These are phyloP conservation scores for Tupiocoris notatus DNA, from an alignment of 2,888 invertebrate genomes.

Conservation along the genomic window DNA sequence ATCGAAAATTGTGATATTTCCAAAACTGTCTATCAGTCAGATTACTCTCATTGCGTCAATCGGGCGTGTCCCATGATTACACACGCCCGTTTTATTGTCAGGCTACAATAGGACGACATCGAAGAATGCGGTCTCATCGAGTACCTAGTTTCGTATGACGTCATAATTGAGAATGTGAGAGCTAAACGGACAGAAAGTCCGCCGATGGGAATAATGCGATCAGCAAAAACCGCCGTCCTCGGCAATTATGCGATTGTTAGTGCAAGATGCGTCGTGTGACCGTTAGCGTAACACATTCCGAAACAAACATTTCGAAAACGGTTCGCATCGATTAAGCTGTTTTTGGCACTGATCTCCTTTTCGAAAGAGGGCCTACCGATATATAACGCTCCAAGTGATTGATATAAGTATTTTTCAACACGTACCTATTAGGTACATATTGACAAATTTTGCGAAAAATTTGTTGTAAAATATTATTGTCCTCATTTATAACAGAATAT, in stretches of 20 bases:
- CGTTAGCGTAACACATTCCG: neutral
- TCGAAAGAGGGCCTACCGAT: too few species aligned
- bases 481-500: too few species aligned
- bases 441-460: too few species aligned
- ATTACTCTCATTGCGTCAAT: neutral
- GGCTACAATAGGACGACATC: neutral
- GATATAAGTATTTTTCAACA: too few species aligned
- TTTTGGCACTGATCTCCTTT: too few species aligned
- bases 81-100: neutral
- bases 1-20: too few species aligned
- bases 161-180: neutral
- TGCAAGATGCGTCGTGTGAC: neutral
- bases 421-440: too few species aligned
- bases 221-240: neutral
- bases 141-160: neutral
- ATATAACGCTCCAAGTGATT: too few species aligned
- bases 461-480: too few species aligned
- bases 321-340: neutral
- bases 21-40: neutral
- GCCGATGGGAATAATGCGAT: neutral
- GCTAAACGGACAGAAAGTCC: too few species aligned
- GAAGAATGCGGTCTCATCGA: neutral
- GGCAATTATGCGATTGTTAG: neutral
- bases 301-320: neutral
- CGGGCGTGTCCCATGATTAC: neutral